Base-by-base conservation (phyloP, 1,140 invertebrate species). In the Lucilia sericata region DNA sequence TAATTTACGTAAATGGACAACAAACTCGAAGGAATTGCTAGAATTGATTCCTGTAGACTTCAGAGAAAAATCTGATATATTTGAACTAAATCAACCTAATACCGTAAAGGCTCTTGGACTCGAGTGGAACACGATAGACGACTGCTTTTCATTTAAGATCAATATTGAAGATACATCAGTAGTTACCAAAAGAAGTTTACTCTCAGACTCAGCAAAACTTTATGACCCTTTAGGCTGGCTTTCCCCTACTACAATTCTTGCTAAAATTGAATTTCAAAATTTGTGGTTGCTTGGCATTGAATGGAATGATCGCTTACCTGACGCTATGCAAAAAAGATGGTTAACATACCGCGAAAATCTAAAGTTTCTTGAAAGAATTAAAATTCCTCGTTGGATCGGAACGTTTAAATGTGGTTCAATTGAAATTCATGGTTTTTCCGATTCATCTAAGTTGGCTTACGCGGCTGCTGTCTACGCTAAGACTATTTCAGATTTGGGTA, bases 221-320 rank as follows among this genome's bases (percentile, higher is more conserved):
- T 91, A 88, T 83, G 90, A 91, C 84, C 88, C 88, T 9, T 34
- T 90, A 7, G 91, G 91, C 9, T 88, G 88, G 70, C 82, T 92
- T 5, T 83, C 87, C 8, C 91, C 91, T 3, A 82, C 89, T 13
- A 88, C 88, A 12, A 85, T 92, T 17, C 85, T 74, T 9, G 87
- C 87, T n/a, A 92, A 92, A 85, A 86, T 91, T 4, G 47, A 92
- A 2, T 88, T 92, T 19, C 91, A 92, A 87, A 83, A 34, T 2
- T n/a, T 82, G 42, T 82, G 60, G 84, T n/a, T 74, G 17, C 36
- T 14, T 14, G 19, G 60, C 1, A 30, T 82, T n/a, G 74, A 78
- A n/a, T 85, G 74, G 74, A 74, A 83, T 55, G 84, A 82, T 25
- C 2, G n/a, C 2, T n/a, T 85, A 12, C 74, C 51, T 19, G 2